Evolutionary conservation across 2,888 invertebrate genomes (phyloP), one percentile per base, ranked within the genome.

Genomic region (Gryllus longicercus): DNA sequence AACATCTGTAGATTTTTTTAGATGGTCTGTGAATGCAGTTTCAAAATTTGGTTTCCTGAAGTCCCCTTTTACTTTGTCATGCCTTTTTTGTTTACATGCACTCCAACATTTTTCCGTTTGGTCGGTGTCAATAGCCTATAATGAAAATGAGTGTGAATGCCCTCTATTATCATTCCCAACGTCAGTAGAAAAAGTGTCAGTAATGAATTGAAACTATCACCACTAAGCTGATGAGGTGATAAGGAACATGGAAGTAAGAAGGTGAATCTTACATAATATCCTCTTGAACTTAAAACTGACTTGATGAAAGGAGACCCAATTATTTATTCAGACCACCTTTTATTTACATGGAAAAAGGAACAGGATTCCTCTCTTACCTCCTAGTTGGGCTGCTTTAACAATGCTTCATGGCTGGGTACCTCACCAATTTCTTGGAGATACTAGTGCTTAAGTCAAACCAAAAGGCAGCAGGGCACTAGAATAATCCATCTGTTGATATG

Each of bases 321-420:
- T 14, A 79, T 79, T 79, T 75, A 76, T 79, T 51, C 63, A 63
- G 63, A 79, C 63, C 77, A 79, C 76, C 79, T 63, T 51, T 49
- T 76, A 77, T n/a, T 76, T 80, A 81, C 81, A 81, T 81, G 77
- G 78, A 81, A 79, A 78, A 63, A 74, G 51, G 50, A 80, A 78
- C 79, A 81, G 79, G 80, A 81, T 78, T 81, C 79, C 80, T 51
- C 75, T 81, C 81, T 81, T 81, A 81, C 81, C 81, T 81, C 80
- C 11, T 75, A 76, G 79, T 50, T 51, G 21, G 38, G 79, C 51
- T 79, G 77, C 50, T n/a, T 50, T 77, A 23, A 50, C 77, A 50
- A 51, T 14, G 50, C 77, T 63, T 63, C 63, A 4, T 63, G 63
- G 63, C 63, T 38, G 38, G 38, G 38, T 38, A 63, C 63, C n/a